Conservation (phyloP, 2,113 vertebrate genomes). For the Isichthys henryi region DNA sequence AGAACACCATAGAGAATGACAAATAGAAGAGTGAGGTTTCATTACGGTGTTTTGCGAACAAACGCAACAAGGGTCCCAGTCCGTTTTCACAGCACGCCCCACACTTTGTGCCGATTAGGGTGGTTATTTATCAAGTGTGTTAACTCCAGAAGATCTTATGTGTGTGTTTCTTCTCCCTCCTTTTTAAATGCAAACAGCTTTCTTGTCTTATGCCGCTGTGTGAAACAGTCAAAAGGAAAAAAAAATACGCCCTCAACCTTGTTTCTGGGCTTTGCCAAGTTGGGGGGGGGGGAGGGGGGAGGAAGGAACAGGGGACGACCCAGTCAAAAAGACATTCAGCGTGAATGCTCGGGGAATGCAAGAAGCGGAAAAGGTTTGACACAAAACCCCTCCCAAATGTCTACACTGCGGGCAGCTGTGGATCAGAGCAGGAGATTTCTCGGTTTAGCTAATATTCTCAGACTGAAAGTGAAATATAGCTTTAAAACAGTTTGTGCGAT, state of each 20-base stretch:
- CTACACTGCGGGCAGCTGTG: background rate
- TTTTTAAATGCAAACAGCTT: slow-evolving; percentile 15
- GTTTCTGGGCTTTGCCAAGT: slow-evolving; percentile 9
- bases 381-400: background rate
- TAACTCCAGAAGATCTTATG: slow-evolving; percentile 1
- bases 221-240: slow-evolving; percentile 11
- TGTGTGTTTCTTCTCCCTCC: background rate
- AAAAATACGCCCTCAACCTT: background rate
- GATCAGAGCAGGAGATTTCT: background rate
- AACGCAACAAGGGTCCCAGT: slow-evolving; percentile 16
- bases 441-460: background rate
- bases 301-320: background rate
- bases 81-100: slow-evolving; percentile 23
- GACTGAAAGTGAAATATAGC: background rate
- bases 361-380: background rate
- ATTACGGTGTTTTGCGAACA: slow-evolving; percentile 30
- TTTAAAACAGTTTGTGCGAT: background rate
- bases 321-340: background rate
- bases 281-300: too few species aligned
- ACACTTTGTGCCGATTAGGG: slow-evolving; percentile 9
- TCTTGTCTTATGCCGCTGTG: slow-evolving; percentile 16
- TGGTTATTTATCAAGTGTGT: slow-evolving; percentile 34
- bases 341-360: background rate
- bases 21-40: slow-evolving; percentile 27
- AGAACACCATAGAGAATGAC: background rate